A percentile compares a stretch with the other conserved stretches of the same genome.
phyloP scores from a whole-genome alignment of 2,888 invertebrate species.

The Autographa pulchrina region DNA sequence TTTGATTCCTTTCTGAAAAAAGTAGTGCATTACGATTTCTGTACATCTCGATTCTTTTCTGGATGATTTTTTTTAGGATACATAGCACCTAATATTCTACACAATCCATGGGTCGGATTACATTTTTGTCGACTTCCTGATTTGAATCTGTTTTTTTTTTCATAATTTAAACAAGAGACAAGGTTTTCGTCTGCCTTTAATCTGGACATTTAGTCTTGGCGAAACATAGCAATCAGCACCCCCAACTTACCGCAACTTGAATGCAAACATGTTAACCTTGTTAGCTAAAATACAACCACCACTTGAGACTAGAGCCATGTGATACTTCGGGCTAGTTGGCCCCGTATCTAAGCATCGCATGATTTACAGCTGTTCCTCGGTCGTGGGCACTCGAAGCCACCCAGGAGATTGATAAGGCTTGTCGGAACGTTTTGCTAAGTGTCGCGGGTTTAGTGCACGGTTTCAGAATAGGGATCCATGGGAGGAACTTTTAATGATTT shows the following conservation, averaged over 20 bases:
- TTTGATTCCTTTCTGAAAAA: too few relatives aligned
- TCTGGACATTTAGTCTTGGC: too few relatives aligned
- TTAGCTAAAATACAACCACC: background rate
- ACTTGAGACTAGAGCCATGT: background rate
- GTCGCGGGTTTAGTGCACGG: slow-evolving; percentile 42
- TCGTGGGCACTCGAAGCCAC: slow-evolving; percentile 63
- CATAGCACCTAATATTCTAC: too few relatives aligned
- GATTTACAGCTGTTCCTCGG: slow-evolving; percentile 44
- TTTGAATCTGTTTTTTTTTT: too few relatives aligned
- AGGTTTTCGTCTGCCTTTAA: too few relatives aligned
- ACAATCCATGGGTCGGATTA: too few relatives aligned
- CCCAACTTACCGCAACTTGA: background rate
- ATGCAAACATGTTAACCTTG: background rate
- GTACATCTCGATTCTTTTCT: too few relatives aligned
- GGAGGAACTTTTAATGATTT: background rate
- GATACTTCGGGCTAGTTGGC: background rate
- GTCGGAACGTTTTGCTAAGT: slow-evolving; percentile 58
- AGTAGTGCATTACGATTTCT: too few relatives aligned
- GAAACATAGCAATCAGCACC: background rate
- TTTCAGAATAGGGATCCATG: slow-evolving; percentile 54
- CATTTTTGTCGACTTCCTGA: too few relatives aligned
- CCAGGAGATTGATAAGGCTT: slow-evolving; percentile 64
- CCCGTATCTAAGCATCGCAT: slow-evolving; percentile 50
- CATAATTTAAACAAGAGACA: too few relatives aligned
- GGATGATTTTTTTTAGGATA: too few relatives aligned